Conservation (phyloP, 2,888 invertebrate species). For the Patella ulyssiponensis region DNA sequence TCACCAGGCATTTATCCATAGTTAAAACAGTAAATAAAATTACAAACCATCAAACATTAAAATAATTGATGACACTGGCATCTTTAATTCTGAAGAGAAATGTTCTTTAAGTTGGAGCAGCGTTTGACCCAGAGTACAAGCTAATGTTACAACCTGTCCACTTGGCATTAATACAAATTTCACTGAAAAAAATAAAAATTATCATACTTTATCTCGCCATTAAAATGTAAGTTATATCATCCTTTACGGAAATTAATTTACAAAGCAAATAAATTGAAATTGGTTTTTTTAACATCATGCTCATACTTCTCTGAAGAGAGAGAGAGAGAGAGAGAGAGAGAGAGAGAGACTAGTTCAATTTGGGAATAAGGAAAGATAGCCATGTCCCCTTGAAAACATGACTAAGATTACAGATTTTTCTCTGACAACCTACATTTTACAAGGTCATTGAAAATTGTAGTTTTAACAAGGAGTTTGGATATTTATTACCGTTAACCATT, state of each 20-base stretch:
- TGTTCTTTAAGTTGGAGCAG: constrained; percentile 65
- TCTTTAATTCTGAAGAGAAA: constrained; percentile 68
- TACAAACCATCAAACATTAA: constrained; percentile 68
- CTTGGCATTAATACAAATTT: constrained; percentile 71
- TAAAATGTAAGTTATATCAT: background rate
- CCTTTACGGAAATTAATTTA: too few species aligned
- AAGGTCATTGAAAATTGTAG: too few species aligned
- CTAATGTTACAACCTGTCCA: constrained; percentile 68
- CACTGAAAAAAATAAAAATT: constrained; percentile 53
- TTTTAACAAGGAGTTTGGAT: too few species aligned
- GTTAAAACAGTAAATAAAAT: background rate
- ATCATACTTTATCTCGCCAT: background rate
- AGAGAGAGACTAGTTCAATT: constrained; percentile 5
- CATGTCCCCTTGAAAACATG: background rate
- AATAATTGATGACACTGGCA: constrained; percentile 62
- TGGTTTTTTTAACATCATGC: too few species aligned
- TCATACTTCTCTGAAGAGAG: constrained; percentile 18
- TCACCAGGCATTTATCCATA: background rate
- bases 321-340: background rate
- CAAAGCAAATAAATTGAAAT: too few species aligned
- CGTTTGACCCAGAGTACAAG: constrained; percentile 68
- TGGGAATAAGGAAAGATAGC: background rate
- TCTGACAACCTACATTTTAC: too few species aligned
- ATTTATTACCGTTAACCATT: too few species aligned
- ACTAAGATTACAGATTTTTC: too few species aligned